Conservation (phyloP, 2,113 vertebrate species). For the Hemibates koningsi region DNA sequence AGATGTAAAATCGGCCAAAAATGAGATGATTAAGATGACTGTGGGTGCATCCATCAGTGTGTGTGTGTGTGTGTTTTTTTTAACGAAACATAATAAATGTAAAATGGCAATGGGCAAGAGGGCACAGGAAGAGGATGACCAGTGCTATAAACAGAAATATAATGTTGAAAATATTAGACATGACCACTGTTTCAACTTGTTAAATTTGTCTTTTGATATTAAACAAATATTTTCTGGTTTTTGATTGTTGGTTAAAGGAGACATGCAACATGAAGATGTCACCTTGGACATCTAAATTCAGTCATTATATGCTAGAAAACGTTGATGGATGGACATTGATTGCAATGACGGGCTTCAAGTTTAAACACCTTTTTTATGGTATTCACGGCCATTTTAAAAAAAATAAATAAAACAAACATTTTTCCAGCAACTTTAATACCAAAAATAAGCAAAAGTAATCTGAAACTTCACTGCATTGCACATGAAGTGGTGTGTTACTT, state of each 20-base stretch:
- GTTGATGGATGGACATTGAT: not conserved
- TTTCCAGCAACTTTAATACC: not conserved
- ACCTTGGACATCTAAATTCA: not conserved
- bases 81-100: not conserved
- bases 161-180: not conserved
- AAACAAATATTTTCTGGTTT: not conserved
- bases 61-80: not conserved
- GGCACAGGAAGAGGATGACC: not conserved
- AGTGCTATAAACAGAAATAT: fast-evolving
- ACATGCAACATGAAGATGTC: not conserved
- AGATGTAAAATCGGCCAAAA: not conserved
- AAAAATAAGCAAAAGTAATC: not conserved
- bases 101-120: not conserved
- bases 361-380: not conserved
- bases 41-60: not conserved
- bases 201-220: not conserved
- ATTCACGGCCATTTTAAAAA: not conserved
- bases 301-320: not conserved
- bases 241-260: not conserved
- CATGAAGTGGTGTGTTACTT: not conserved
- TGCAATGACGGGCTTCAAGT: not conserved
- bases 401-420: not conserved
- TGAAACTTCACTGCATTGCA: not conserved
- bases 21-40: not conserved
- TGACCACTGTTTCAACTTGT: not conserved